Percentiles rank a stretch among this genome's conserved stretches.
These are phyloP conservation scores for Onychorhynchus coronatus DNA, from an alignment of 2,113 vertebrate genomes.

Conservation along the genomic window DNA sequence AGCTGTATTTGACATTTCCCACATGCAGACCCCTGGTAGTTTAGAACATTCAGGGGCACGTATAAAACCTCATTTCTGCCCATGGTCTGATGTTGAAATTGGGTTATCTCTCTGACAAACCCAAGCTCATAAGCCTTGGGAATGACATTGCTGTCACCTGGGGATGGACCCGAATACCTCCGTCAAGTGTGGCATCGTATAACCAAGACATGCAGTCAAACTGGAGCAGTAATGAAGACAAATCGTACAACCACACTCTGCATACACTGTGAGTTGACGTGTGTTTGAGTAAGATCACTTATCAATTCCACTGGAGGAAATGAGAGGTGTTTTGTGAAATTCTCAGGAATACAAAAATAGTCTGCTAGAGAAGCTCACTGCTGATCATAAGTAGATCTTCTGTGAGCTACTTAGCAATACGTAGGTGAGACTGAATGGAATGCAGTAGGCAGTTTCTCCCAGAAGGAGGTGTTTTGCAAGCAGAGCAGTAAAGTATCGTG, in stretches of 20 bases:
- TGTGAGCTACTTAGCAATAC: background rate
- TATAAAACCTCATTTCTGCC: background rate
- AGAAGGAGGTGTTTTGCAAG: background rate
- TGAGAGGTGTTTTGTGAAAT: background rate
- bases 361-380: background rate
- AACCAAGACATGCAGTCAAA: background rate
- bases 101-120: background rate
- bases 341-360: background rate
- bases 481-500: background rate
- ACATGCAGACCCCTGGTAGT: background rate
- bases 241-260: background rate
- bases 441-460: background rate
- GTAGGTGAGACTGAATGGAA: background rate
- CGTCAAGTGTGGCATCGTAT: accelerated
- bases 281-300: background rate
- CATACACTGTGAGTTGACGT: background rate
- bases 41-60: background rate
- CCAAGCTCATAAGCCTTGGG: background rate
- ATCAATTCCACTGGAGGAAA: background rate
- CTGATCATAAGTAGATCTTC: background rate
- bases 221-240: background rate
- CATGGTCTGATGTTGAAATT: background rate
- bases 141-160: background rate
- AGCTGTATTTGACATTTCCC: background rate
- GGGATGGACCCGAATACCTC: background rate